Evolutionary conservation across 2,888 invertebrate genomes (phyloP).

Genomic region (Troides oblongomaculatus): DNA sequence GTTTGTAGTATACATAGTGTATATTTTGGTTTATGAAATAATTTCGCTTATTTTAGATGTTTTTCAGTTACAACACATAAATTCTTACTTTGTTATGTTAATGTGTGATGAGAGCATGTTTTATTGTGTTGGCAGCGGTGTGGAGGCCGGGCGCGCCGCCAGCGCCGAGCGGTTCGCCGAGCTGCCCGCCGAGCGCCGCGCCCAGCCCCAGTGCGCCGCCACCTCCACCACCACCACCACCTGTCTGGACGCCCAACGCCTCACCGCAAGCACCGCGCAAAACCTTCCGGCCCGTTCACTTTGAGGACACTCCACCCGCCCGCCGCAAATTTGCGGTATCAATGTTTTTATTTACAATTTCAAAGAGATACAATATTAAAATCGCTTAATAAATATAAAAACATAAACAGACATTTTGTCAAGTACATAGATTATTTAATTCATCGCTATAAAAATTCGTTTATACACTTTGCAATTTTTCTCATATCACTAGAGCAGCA

Average conservation of each 20-base stretch:
- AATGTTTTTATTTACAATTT: neutral
- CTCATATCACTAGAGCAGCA: too few relatives aligned
- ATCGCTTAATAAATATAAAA: neutral
- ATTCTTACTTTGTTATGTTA: too few relatives aligned
- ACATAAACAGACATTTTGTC: too few relatives aligned
- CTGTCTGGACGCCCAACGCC: slow-evolving; percentile 89
- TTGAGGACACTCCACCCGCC: slow-evolving; percentile 70
- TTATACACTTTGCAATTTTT: too few relatives aligned
- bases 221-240: slow-evolving; percentile 80
- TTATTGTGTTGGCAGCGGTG: slow-evolving; percentile 51
- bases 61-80: too few relatives aligned
- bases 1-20: too few relatives aligned
- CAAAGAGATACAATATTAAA: neutral
- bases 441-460: too few relatives aligned
- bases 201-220: slow-evolving; percentile 74
- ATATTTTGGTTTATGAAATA: too few relatives aligned
- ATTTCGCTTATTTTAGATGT: too few relatives aligned
- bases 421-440: too few relatives aligned
- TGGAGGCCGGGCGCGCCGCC: slow-evolving; percentile 71
- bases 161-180: slow-evolving; percentile 44
- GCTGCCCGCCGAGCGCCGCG: slow-evolving; percentile 54
- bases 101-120: neutral
- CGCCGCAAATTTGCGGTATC: slow-evolving; percentile 65
- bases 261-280: slow-evolving; percentile 88
- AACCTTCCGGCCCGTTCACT: slow-evolving; percentile 88